Percentiles rank a stretch among this genome's conserved stretches.
Evolutionary conservation across 2,797 vertebrate genomes (phyloP).

Genomic region (Silurus lanzhouensis): DNA sequence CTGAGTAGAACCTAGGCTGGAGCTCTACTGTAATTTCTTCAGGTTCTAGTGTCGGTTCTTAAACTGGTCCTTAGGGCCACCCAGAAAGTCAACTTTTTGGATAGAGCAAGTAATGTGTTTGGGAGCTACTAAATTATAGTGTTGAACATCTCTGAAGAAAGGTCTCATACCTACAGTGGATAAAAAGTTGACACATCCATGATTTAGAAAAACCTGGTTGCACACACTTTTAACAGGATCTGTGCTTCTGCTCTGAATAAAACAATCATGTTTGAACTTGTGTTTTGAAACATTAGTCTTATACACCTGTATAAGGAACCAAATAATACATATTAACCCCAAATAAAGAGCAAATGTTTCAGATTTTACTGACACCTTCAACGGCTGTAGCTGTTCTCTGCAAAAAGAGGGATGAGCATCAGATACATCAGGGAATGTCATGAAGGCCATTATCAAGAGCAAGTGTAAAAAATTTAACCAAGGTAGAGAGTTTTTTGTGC

Average conservation of each 20-base stretch:
- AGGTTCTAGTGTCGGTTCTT: neutral
- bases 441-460: neutral
- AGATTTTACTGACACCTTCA: neutral
- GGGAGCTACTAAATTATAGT: neutral
- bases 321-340: neutral
- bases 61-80: neutral
- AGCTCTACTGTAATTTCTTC: neutral
- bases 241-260: neutral
- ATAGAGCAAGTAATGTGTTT: neutral
- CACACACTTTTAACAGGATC: neutral
- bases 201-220: neutral
- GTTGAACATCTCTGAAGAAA: neutral
- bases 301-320: no score
- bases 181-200: neutral
- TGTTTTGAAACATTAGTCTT: neutral
- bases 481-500: neutral
- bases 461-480: neutral
- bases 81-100: neutral
- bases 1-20: neutral
- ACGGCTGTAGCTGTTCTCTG: neutral
- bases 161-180: neutral
- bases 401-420: neutral
- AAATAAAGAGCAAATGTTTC: neutral
- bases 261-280: neutral
- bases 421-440: neutral